Evolutionary conservation across 1,140 invertebrate genomes (phyloP).

Genomic region (Oedothorax gibbosus): DNA sequence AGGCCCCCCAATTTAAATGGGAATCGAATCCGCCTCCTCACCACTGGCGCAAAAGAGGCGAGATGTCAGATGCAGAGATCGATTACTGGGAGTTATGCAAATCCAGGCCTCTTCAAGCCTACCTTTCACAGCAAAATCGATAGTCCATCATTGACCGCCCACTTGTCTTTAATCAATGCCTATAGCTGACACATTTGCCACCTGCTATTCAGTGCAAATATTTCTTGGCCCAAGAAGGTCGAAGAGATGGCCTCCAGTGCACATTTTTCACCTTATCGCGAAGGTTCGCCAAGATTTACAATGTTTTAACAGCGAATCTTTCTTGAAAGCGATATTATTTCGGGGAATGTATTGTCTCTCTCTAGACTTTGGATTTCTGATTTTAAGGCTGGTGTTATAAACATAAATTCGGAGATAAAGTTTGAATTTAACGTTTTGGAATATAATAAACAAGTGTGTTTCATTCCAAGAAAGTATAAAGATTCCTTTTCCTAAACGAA

Average conservation of each 20-base stretch:
- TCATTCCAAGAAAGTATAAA: too few relatives aligned
- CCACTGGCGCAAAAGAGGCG: constrained; percentile 20
- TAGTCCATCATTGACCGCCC: constrained; percentile 53
- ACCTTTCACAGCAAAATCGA: constrained; percentile 46
- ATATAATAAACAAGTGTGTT: too few relatives aligned
- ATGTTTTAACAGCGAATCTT: constrained; percentile 17
- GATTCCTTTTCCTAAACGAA: too few relatives aligned
- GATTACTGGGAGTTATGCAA: constrained; percentile 54
- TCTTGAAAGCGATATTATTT: not conserved
- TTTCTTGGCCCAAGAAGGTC: constrained; percentile 28
- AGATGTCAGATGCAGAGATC: constrained; percentile 47
- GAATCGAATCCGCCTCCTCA: not conserved
- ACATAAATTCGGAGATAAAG: too few relatives aligned
- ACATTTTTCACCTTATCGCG: constrained; percentile 43
- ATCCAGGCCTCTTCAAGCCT: constrained; percentile 19
- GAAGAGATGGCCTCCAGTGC: constrained; percentile 6
- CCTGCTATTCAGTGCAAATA: constrained; percentile 55
- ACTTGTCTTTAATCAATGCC: constrained; percentile 58
- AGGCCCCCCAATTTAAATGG: not conserved
- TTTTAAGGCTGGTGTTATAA: not conserved
- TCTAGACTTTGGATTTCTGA: not conserved
- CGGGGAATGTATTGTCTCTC: not conserved
- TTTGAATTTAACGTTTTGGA: too few relatives aligned
- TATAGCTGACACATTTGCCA: constrained; percentile 57
- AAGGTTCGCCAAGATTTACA: constrained; percentile 17